phyloP scores from a whole-genome alignment of 2,888 invertebrate genomes.

The Cryptus viduatorius region DNA sequence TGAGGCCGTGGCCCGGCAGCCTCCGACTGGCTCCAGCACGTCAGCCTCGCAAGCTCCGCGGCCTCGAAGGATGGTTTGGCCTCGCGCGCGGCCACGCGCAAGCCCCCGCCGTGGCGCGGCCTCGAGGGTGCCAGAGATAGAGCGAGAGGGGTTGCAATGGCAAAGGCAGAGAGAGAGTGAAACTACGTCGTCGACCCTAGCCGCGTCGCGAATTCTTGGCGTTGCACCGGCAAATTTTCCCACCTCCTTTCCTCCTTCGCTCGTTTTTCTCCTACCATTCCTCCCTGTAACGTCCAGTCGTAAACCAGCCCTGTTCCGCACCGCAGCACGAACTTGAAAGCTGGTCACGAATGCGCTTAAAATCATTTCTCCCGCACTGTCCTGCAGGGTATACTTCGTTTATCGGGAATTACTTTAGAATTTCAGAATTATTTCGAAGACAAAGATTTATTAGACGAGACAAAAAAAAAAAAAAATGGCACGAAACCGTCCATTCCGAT shows the following conservation, averaged over 20 bases:
- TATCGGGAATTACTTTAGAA: background rate
- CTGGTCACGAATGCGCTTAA: slow-evolving; percentile 27
- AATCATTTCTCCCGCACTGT: background rate
- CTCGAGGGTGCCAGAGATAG: slow-evolving; percentile 56
- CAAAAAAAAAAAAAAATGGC: too few relatives aligned
- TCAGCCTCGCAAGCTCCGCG: slow-evolving; percentile 68
- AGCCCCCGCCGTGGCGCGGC: slow-evolving; percentile 71
- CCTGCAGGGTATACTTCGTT: background rate
- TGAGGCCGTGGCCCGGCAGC: slow-evolving; percentile 79
- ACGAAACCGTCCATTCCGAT: too few relatives aligned
- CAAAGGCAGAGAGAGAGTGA: slow-evolving; percentile 32
- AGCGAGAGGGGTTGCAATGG: slow-evolving; percentile 26
- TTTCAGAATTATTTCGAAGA: background rate
- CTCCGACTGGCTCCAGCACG: slow-evolving; percentile 78
- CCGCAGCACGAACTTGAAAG: slow-evolving; percentile 7
- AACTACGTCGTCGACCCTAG: slow-evolving; percentile 58
- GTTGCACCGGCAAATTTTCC: slow-evolving; percentile 59
- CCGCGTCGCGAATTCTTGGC: slow-evolving; percentile 59
- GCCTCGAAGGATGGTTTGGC: slow-evolving; percentile 67
- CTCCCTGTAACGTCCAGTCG: slow-evolving; percentile 11
- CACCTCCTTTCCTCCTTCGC: slow-evolving; percentile 3
- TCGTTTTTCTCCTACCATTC: background rate
- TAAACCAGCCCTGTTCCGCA: slow-evolving; percentile 3
- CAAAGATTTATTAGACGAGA: too few relatives aligned
- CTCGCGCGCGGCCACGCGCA: slow-evolving; percentile 78